phyloP scores from a whole-genome alignment of 1,140 invertebrate genomes.

The Heliconius nattereri region DNA sequence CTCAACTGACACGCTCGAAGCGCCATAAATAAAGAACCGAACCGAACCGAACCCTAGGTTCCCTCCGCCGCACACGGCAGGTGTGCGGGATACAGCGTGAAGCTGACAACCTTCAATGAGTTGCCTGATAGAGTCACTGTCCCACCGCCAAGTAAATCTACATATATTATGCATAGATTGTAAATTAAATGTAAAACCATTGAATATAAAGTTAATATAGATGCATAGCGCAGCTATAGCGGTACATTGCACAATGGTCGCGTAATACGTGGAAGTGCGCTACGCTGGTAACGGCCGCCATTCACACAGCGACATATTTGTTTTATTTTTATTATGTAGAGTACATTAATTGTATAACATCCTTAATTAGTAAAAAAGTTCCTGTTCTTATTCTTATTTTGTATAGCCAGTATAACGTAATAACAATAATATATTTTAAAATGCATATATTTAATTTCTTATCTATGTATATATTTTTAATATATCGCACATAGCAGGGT shows the following conservation, averaged over 20 bases:
- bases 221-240: constrained; percentile 24
- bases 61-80: too few relatives aligned
- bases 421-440: too few relatives aligned
- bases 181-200: constrained; percentile 2
- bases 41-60: too few relatives aligned
- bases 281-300: neutral
- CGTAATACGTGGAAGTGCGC: constrained; percentile 49
- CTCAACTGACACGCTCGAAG: too few relatives aligned
- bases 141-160: neutral
- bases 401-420: neutral
- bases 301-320: constrained; percentile 12
- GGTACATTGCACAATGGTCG: constrained; percentile 45
- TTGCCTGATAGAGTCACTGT: too few relatives aligned
- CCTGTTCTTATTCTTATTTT: neutral
- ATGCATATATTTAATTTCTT: too few relatives aligned
- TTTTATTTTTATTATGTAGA: constrained; percentile 5
- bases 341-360: neutral
- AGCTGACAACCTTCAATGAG: too few relatives aligned
- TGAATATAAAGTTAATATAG: constrained; percentile 25
- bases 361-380: neutral
- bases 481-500: too few relatives aligned
- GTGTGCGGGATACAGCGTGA: too few relatives aligned
- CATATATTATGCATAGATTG: neutral
- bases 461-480: too few relatives aligned
- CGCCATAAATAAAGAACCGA: too few relatives aligned